Evolutionary conservation across 2,113 vertebrate species (phyloP).

Genomic region (Perca flavescens): DNA sequence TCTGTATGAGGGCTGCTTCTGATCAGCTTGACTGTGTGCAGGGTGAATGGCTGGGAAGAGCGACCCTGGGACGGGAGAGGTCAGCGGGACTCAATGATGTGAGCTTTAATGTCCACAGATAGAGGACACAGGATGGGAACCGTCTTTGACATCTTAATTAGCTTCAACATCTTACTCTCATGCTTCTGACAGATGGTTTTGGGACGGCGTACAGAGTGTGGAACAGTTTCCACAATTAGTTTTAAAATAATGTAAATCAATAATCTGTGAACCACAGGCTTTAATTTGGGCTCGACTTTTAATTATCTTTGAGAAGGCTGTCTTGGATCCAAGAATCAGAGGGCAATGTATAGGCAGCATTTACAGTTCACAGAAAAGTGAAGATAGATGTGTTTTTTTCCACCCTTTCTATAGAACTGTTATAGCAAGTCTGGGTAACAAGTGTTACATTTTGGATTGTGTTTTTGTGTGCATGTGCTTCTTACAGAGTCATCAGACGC

Average conservation of each 20-base stretch:
- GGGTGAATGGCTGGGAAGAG: conserved; percentile 78
- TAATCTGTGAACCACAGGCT: background rate
- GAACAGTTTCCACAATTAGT: conserved; percentile 45
- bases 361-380: background rate
- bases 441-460: background rate
- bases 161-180: conserved; percentile 75
- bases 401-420: background rate
- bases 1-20: conserved; percentile 75
- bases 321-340: background rate
- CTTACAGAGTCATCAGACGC: conserved; percentile 95
- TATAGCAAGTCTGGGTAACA: background rate
- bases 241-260: conserved; percentile 14
- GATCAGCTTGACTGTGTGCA: conserved; percentile 80
- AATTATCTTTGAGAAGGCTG: background rate
- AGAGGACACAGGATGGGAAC: conserved; percentile 74
- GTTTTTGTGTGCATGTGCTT: conserved; percentile 5
- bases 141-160: conserved; percentile 86
- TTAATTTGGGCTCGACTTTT: background rate
- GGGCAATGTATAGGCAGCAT: background rate
- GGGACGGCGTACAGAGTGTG: background rate
- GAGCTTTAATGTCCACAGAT: conserved; percentile 86
- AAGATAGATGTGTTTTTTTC: no score
- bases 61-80: conserved; percentile 77
- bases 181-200: conserved; percentile 69
- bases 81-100: conserved; percentile 84